Conservation (phyloP, 2,888 invertebrate genomes). For the Trissoscelio sp. region DNA sequence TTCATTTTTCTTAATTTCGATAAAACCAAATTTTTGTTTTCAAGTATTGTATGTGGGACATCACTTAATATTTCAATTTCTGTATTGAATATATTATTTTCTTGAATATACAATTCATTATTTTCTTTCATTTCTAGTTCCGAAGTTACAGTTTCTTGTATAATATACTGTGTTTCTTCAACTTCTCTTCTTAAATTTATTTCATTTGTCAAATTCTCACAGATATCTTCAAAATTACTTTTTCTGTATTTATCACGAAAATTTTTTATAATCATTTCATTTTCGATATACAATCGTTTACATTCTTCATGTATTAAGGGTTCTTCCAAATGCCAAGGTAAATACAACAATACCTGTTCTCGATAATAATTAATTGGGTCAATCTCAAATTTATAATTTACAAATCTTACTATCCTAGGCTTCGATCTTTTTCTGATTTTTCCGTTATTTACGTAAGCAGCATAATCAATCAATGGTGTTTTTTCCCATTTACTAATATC, state of each 20-base stretch:
- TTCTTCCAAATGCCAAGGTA: neutral
- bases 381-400: neutral
- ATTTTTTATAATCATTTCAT: neutral
- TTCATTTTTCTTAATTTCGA: too few species aligned
- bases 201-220: neutral
- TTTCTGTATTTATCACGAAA: neutral
- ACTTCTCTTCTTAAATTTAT: too few species aligned
- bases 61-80: slow-evolving; percentile 1
- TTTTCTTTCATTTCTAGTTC: too few species aligned
- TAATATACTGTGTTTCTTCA: neutral
- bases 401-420: neutral
- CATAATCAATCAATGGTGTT: neutral
- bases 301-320: neutral
- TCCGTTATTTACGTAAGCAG: neutral
- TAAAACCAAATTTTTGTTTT: too few species aligned
- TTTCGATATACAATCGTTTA: neutral
- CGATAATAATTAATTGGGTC: neutral
- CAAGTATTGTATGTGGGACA: neutral
- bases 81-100: neutral
- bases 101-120: neutral
- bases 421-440: neutral
- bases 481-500: neutral
- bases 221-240: neutral
- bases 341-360: neutral
- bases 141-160: too few species aligned